Evolutionary conservation across 2,113 vertebrate species (phyloP), one percentile per base, ranked within the genome.

Genomic region (Opisthocomus hoazin): DNA sequence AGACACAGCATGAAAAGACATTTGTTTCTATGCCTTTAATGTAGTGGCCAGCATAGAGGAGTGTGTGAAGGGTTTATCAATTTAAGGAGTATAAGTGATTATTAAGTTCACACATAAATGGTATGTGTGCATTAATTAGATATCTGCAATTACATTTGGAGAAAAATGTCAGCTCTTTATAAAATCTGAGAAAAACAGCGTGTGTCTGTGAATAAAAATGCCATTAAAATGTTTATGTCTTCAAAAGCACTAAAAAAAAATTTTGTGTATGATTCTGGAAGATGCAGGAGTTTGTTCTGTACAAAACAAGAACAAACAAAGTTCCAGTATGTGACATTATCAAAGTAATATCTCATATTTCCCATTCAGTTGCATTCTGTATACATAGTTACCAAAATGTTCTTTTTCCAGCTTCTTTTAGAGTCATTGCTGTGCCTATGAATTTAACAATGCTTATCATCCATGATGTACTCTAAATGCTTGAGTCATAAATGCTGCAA

Each of bases 121-220:
- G 75, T 76, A 84, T 91, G 73, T 95, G 53, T 84, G 68, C 41
- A 53, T 96, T 90, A 81, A 95, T 71, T 71, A 70, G 48, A 64
- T 84, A 90, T 19, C 77, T 96, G 53, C 68, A 93, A 89, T 95
- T 89, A 89, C 78, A 24, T 90, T 64, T 41, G 26, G 61, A 87
- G 69, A 64, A 84, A 90, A 89, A 84, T 50, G 37, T 68, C 60
- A 92, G 34, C 63, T 84, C 26, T 86, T 73, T 9, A 15, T 81
- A 78, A 92, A 79, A 94, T 39, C 41, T 75, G 48, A 90, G 64
- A 73, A 86, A 94, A 54, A 86, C 73, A 93, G 65, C 71, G 53
- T 63, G 58, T 54, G 68, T 45, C 83, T 92, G n/a, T 66, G 73
- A 71, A 94, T 96, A 90, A 92, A 92, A 93, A 87, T 90, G 53